Conservation (phyloP, 2,797 vertebrate species). For the Urophycis tenuis region DNA sequence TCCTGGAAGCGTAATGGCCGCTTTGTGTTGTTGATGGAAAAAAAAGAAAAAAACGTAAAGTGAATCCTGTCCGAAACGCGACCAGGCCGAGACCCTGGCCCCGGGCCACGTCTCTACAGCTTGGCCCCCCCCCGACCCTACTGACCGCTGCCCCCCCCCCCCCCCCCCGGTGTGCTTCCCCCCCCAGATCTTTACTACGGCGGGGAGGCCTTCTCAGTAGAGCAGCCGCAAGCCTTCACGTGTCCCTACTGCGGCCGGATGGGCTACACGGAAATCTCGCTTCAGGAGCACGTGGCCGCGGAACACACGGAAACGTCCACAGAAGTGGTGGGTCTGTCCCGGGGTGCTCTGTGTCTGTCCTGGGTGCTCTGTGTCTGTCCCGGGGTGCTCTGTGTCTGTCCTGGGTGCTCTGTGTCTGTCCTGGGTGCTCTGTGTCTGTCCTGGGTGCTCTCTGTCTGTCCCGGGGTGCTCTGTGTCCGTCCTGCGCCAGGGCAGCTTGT, state of each 20-base stretch:
- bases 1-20: neutral
- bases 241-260: slow-evolving; percentile 99
- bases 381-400: too few relatives aligned
- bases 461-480: neutral
- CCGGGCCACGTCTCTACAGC: neutral
- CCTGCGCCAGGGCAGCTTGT: neutral
- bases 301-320: slow-evolving; percentile 97
- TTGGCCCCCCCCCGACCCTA: neutral
- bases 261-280: slow-evolving; percentile 97
- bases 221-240: slow-evolving; percentile 97
- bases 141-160: too few relatives aligned
- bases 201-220: slow-evolving; percentile 96
- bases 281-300: slow-evolving; percentile 97
- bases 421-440: too few relatives aligned
- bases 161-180: neutral
- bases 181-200: slow-evolving; percentile 94
- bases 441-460: too few relatives aligned
- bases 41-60: neutral
- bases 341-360: too few relatives aligned
- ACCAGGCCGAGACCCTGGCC: neutral
- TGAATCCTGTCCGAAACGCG: too few relatives aligned
- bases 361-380: too few relatives aligned
- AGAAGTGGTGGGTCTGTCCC: slow-evolving; percentile 83
- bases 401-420: too few relatives aligned
- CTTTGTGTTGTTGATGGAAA: too few relatives aligned